A percentile compares a stretch with the other conserved stretches of the same genome.
Conservation (phyloP, 2,113 vertebrate species). For the Oxygymnocypris stewartii region DNA sequence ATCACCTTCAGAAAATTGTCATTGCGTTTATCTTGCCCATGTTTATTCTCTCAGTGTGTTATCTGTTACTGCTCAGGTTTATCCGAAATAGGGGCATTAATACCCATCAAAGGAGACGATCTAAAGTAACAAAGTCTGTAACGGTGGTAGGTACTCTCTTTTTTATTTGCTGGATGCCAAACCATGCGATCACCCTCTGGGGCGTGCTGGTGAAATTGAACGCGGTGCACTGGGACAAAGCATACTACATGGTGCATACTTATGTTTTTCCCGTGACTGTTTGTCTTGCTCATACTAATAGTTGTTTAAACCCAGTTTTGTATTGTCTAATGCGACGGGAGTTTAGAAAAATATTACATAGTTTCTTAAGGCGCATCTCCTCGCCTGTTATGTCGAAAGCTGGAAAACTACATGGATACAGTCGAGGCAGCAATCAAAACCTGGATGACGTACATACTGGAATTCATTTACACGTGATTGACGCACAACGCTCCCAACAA, state of each 20-base stretch:
- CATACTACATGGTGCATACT: conserved; percentile 76
- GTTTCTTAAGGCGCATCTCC: conserved; percentile 70
- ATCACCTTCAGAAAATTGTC: conserved; percentile 75
- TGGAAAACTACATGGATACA: conserved; percentile 65
- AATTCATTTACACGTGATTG: conserved; percentile 62
- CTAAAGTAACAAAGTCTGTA: conserved; percentile 71
- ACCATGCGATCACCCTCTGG: conserved; percentile 79
- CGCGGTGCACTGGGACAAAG: conserved; percentile 73
- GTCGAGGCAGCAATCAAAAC: conserved; percentile 55
- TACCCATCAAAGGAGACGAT: conserved; percentile 64
- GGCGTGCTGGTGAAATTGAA: conserved; percentile 81
- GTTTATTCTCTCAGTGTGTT: conserved; percentile 70
- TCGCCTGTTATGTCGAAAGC: conserved; percentile 56
- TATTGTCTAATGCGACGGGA: conserved; percentile 79
- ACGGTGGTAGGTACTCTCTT: conserved; percentile 69
- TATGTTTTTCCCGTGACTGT: conserved; percentile 80
- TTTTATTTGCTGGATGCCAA: conserved; percentile 78
- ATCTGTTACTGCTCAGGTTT: conserved; percentile 74
- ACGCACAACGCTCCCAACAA: conserved; percentile 55
- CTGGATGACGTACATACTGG: conserved; percentile 55
- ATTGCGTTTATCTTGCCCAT: conserved; percentile 74
- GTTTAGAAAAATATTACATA: conserved; percentile 74
- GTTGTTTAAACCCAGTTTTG: conserved; percentile 79
- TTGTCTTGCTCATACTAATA: conserved; percentile 79
- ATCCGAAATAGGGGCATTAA: conserved; percentile 68